Base-by-base conservation (phyloP, 2,113 vertebrate species). In the Apus apus region DNA sequence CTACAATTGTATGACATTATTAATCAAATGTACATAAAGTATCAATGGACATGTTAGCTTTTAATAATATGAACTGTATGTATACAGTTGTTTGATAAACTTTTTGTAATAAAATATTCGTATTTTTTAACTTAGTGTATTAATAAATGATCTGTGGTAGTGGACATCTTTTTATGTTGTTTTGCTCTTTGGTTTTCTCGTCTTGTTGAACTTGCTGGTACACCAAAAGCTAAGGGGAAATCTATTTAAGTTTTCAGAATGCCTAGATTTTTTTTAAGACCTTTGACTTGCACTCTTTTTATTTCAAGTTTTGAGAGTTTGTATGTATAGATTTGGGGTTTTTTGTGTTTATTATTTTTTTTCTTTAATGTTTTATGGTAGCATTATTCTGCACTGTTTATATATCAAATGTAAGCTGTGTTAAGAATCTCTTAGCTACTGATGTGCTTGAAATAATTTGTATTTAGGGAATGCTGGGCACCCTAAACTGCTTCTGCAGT, bases 71-170 rank as follows among this genome's bases (percentile, higher is more conserved):
- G 85, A 97, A 90, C 76, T 91, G 66, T 97, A 97, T 97, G 95
- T 98, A 98, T 86, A 98, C 97, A 97, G 85, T 93, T 98, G 94
- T 97, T 98, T 98, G 98, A 98, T 98, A 98, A 98, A 96, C 89
- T 97, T 98, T 98, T 98, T 97, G 95, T 98, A 98, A 98, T 97
- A 96, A 98, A 97, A 98, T 95, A 96, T 97, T 98, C 32, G 94
- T 98, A 98, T 98, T 98, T 98, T 98, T 98, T 97, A 98, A 98
- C 97, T 97, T 97, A 94, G 98, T 94, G 73, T 98, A 97, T 97
- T 97, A 98, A 98, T 98, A 98, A 98, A 97, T 70, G 81, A 97
- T 96, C 65, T 93, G 97, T 98, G 97, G 93, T 97, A 94, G 94
- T 90, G 88, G 80, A 96, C 77, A 58, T 89, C 40, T 85, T 94